Evolutionary conservation across 2,888 invertebrate species (phyloP).

Genomic region (Diplolepis rosae): DNA sequence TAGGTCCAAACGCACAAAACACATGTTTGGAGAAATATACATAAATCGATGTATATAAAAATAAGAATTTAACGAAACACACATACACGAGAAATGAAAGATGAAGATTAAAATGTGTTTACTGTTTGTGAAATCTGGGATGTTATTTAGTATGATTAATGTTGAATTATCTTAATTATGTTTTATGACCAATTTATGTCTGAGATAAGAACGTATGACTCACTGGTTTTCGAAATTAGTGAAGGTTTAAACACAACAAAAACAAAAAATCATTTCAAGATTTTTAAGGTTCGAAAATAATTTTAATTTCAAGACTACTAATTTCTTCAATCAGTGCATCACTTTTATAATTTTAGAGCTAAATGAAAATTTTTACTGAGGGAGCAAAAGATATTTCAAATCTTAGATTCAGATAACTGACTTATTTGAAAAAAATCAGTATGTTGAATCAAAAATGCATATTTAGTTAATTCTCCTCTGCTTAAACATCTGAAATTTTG

Average conservation of each 20-base stretch:
- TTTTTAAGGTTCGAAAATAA: neutral
- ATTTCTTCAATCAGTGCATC: neutral
- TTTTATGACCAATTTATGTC: neutral
- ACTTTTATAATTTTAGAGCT: neutral
- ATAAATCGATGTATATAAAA: slow-evolving; percentile 43
- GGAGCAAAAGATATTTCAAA: too few relatives aligned
- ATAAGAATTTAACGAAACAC: neutral
- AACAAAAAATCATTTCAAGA: too few relatives aligned
- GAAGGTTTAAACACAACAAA: neutral
- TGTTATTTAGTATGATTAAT: neutral
- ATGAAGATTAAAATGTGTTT: slow-evolving; percentile 1
- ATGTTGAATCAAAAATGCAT: neutral
- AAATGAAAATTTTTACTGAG: neutral
- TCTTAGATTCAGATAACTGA: too few relatives aligned
- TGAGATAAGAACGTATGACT: neutral
- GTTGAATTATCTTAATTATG: neutral
- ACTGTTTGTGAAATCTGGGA: neutral
- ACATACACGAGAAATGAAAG: neutral
- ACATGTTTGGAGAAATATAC: slow-evolving; percentile 64
- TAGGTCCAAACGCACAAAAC: slow-evolving; percentile 73
- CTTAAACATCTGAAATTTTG: neutral
- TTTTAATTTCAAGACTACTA: neutral
- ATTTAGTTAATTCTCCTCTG: neutral
- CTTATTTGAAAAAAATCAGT: neutral
- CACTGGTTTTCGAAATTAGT: neutral